A percentile compares a stretch with the other conserved stretches of the same genome.
Conservation (phyloP, 2,888 invertebrate species). For the Diadromus collaris region DNA sequence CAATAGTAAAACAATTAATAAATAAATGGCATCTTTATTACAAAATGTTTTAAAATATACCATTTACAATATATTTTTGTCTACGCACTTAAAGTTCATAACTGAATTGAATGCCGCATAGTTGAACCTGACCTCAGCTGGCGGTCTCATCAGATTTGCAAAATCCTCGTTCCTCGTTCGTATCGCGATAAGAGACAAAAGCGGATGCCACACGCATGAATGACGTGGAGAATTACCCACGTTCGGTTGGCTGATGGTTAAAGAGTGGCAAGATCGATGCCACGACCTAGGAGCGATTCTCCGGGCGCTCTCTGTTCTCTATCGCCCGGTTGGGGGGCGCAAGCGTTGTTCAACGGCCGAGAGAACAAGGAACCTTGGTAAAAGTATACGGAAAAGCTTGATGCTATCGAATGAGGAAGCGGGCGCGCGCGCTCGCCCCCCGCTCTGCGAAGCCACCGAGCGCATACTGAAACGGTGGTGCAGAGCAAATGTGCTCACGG, state of each 20-base stretch:
- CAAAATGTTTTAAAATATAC: too few relatives aligned
- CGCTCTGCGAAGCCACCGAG: constrained; percentile 20
- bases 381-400: constrained; percentile 53
- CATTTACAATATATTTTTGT: not conserved
- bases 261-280: constrained; percentile 54
- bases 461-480: constrained; percentile 30
- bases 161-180: constrained; percentile 11
- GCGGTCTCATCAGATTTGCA: constrained; percentile 39
- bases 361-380: constrained; percentile 58
- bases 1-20: not conserved
- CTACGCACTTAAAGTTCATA: not conserved
- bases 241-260: constrained; percentile 18
- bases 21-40: not conserved
- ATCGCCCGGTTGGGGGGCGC: not conserved
- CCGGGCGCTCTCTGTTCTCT: constrained; percentile 48
- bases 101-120: not conserved
- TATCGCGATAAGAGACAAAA: constrained; percentile 44
- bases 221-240: constrained; percentile 38
- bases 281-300: constrained; percentile 43
- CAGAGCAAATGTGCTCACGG: constrained; percentile 32
- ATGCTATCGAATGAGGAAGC: constrained; percentile 61
- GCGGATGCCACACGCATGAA: constrained; percentile 44
- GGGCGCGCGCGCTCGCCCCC: too few relatives aligned
- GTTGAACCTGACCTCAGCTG: constrained; percentile 41
- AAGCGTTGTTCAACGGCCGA: not conserved